phyloP scores from a whole-genome alignment of 1,140 invertebrate species.

The Dinothrombium tinctorium region DNA sequence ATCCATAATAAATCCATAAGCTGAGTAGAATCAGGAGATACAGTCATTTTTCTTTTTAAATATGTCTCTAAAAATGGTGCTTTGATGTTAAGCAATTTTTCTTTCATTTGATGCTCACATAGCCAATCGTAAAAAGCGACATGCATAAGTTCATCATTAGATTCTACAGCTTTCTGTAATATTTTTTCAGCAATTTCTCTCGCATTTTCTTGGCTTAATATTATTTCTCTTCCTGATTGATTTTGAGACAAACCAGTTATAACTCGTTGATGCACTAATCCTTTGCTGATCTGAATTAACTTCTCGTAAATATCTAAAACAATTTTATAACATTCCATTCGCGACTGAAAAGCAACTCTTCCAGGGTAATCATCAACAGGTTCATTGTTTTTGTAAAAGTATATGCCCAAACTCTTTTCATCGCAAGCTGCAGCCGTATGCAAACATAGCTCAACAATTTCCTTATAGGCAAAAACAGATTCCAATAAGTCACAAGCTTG shows the following conservation, averaged over 20 bases:
- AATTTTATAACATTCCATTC: constrained; percentile 69
- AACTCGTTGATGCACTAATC: background rate
- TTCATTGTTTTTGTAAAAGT: constrained; percentile 41
- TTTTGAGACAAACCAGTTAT: background rate
- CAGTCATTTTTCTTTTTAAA: constrained; percentile 32
- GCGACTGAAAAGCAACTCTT: constrained; percentile 18
- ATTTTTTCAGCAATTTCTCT: constrained; percentile 20
- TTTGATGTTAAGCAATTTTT: constrained; percentile 42
- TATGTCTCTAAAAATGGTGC: constrained; percentile 60
- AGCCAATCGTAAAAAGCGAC: constrained; percentile 83
- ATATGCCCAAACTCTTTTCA: constrained; percentile 58
- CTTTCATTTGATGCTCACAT: constrained; percentile 43
- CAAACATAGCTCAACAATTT: constrained; percentile 64
- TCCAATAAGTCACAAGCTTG: constrained; percentile 41
- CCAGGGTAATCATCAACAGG: background rate
- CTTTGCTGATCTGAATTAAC: constrained; percentile 31
- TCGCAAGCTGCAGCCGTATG: constrained; percentile 60
- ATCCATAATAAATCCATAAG: constrained; percentile 79
- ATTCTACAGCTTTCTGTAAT: constrained; percentile 23
- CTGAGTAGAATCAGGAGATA: constrained; percentile 22
- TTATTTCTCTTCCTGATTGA: background rate
- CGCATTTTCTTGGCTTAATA: constrained; percentile 13
- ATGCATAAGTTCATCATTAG: constrained; percentile 65
- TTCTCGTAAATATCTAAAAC: constrained; percentile 52
- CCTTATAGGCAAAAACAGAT: constrained; percentile 39